These are phyloP conservation scores for Lontra canadensis DNA, from an alignment of 2,113 vertebrate genomes.

Conservation along the genomic window DNA sequence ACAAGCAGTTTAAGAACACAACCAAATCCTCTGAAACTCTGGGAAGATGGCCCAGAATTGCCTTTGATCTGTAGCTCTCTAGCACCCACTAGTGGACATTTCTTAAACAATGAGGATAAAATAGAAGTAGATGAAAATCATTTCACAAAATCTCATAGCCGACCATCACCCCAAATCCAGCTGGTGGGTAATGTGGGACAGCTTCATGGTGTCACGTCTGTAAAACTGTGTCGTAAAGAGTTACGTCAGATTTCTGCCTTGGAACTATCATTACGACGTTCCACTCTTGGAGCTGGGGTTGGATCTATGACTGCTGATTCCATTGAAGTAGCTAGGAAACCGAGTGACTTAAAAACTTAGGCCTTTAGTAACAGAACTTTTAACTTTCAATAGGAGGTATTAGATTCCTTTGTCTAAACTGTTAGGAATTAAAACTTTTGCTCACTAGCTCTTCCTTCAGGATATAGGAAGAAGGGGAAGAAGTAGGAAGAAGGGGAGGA, in stretches of 20 bases:
- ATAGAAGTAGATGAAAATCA: constrained; percentile 59
- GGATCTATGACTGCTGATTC: constrained; percentile 85
- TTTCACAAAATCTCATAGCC: constrained; percentile 62
- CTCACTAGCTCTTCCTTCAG: neutral
- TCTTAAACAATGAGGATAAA: constrained; percentile 66
- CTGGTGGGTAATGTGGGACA: constrained; percentile 51
- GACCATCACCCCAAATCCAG: constrained; percentile 53
- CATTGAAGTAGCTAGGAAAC: constrained; percentile 83
- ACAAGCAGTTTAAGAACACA: constrained; percentile 51
- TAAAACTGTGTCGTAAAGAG: constrained; percentile 86
- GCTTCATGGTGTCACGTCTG: constrained; percentile 78
- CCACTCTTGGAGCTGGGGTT: constrained; percentile 75
- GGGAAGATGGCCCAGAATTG: constrained; percentile 67
- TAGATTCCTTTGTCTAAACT: constrained; percentile 52
- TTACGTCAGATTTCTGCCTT: constrained; percentile 85
- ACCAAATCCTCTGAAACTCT: constrained; percentile 53
- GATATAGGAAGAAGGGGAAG: neutral
- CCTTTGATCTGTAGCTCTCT: constrained; percentile 31
- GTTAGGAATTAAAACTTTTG: constrained; percentile 44
- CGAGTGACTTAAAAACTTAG: constrained; percentile 77
- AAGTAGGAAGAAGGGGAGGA: neutral
- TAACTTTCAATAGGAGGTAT: neutral
- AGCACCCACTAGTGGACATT: constrained; percentile 53
- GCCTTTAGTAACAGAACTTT: constrained; percentile 35
- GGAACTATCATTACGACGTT: constrained; percentile 82